phyloP scores from a whole-genome alignment of 2,888 invertebrate genomes.

The Amiota minor region DNA sequence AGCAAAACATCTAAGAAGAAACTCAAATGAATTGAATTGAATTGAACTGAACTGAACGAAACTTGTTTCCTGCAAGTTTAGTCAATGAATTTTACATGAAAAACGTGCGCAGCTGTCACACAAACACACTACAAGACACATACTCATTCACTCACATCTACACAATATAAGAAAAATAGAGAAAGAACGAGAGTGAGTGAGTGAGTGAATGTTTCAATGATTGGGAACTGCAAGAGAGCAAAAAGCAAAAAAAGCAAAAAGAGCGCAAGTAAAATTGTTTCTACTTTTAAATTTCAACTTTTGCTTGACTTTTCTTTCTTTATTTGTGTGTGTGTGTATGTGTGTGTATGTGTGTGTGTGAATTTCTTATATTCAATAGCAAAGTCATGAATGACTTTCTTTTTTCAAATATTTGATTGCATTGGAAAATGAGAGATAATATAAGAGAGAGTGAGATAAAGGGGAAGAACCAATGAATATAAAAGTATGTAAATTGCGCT shows the following conservation, averaged over 20 bases:
- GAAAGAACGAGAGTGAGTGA: neutral
- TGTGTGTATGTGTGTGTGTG: neutral
- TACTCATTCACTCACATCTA: neutral
- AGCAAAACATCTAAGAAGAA: neutral
- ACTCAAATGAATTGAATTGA: slow-evolving; percentile 1
- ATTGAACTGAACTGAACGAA: slow-evolving; percentile 47
- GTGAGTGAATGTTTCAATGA: neutral
- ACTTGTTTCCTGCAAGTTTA: slow-evolving; percentile 51
- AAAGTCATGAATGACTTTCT: slow-evolving; percentile 6
- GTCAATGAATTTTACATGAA: slow-evolving; percentile 63
- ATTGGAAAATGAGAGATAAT: too few species aligned
- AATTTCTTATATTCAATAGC: neutral
- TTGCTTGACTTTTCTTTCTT: neutral
- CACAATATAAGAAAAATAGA: too few species aligned
- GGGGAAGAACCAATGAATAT: too few species aligned
- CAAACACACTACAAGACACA: neutral
- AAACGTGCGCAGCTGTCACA: neutral
- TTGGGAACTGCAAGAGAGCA: neutral
- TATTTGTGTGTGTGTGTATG: neutral
- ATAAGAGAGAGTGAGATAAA: too few species aligned
- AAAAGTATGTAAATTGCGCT: too few species aligned
- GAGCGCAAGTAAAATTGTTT: neutral
- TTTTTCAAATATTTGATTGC: neutral
- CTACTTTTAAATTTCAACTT: neutral
- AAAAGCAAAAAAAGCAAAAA: too few species aligned